Conservation (phyloP, 1,140 invertebrate genomes). For the Diachasmimorpha longicaudata region DNA sequence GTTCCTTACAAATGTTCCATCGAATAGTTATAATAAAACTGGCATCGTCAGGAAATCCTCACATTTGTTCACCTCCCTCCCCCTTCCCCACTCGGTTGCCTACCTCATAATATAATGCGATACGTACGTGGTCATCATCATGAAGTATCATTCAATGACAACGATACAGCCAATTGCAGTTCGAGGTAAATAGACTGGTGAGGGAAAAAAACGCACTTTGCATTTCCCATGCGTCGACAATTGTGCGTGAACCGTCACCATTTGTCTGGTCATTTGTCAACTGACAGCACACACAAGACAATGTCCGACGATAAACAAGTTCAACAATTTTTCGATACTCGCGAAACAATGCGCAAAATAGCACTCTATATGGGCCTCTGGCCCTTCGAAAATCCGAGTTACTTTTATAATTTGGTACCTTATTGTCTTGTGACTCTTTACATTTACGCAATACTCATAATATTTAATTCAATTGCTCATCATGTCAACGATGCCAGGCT, state of each 20-base stretch:
- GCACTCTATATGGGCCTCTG: neutral
- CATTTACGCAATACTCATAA: neutral
- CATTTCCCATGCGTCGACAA: neutral
- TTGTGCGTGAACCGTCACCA: no score
- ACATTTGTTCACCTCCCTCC: no score
- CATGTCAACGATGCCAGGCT: slow-evolving; percentile 17
- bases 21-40: neutral
- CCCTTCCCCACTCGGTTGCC: neutral
- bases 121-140: neutral
- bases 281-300: neutral
- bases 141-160: neutral
- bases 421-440: neutral
- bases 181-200: neutral
- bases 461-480: slow-evolving; percentile 13
- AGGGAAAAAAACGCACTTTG: neutral
- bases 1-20: no score
- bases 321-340: neutral
- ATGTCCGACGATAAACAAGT: neutral
- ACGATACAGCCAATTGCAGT: neutral
- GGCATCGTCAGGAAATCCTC: neutral
- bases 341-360: neutral
- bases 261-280: neutral
- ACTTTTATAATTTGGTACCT: neutral
- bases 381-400: neutral
- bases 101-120: neutral